Percentiles rank a stretch among this genome's conserved stretches.
These are phyloP conservation scores for Leptodirus hochenwartii DNA, from an alignment of 2,888 invertebrate genomes.

Conservation along the genomic window DNA sequence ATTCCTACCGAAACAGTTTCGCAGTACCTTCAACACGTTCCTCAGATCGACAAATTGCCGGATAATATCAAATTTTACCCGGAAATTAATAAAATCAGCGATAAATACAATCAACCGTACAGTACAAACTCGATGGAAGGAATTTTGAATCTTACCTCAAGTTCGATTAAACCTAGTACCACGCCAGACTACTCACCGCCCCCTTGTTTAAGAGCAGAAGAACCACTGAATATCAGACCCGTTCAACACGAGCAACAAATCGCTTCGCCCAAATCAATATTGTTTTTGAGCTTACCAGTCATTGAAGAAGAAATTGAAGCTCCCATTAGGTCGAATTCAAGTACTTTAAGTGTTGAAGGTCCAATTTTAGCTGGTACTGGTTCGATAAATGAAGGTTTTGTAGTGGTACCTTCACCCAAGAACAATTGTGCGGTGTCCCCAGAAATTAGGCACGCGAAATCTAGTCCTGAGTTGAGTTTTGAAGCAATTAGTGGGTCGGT, in stretches of 20 bases:
- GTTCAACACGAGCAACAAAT: neutral
- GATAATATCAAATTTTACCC: conserved; percentile 11
- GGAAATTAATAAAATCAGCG: no score
- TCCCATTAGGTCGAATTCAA: no score
- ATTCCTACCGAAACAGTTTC: conserved; percentile 16
- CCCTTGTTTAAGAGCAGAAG: conserved; percentile 6
- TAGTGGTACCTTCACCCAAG: no score
- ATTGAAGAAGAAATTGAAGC: neutral
- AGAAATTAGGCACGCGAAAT: no score
- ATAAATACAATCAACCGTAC: neutral
- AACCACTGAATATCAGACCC: neutral
- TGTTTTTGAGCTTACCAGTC: neutral
- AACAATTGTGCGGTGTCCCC: no score
- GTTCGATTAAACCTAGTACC: no score
- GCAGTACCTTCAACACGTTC: conserved; percentile 16
- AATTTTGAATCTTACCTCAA: conserved; percentile 6
- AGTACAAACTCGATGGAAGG: conserved; percentile 3
- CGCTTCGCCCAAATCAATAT: neutral
- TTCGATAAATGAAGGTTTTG: no score
- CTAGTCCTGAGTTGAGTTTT: no score
- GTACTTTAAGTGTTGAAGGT: no score
- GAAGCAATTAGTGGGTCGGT: no score
- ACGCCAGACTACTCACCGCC: conserved; percentile 7
- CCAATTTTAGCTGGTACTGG: no score
- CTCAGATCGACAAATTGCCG: conserved; percentile 16